A percentile compares a stretch with the other conserved stretches of the same genome.
Conservation (phyloP, 1,140 invertebrate species). For the Globodera ellingtonae region DNA sequence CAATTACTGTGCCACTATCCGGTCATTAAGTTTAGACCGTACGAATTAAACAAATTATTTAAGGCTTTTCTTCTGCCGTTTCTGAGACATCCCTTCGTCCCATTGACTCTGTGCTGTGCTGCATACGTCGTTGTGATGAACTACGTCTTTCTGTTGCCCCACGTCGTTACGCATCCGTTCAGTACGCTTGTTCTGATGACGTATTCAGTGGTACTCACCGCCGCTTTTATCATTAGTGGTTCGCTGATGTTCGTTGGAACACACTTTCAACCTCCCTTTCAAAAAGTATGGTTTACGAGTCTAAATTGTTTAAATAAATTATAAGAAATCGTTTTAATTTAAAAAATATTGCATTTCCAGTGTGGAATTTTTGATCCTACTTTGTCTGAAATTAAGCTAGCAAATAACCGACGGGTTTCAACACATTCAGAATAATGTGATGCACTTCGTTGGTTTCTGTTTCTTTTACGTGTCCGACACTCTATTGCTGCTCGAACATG, state of each 20-base stretch:
- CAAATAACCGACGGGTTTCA: neutral
- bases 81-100: slow-evolving; percentile 22
- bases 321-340: no score
- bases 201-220: slow-evolving; percentile 22
- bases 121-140: slow-evolving; percentile 41
- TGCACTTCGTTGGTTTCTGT: slow-evolving; percentile 37
- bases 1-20: neutral
- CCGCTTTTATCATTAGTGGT: slow-evolving; percentile 27
- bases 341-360: no score
- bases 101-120: slow-evolving; percentile 4
- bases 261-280: slow-evolving; percentile 5
- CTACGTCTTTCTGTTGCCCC: slow-evolving; percentile 32
- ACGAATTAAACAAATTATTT: slow-evolving; percentile 1
- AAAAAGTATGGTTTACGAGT: slow-evolving; percentile 18
- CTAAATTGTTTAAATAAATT: neutral
- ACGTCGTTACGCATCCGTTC: slow-evolving; percentile 32
- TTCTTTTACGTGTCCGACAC: slow-evolving; percentile 45
- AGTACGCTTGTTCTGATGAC: slow-evolving; percentile 31
- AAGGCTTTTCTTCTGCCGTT: slow-evolving; percentile 18
- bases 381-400: neutral
- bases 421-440: slow-evolving; percentile 28
- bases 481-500: slow-evolving; percentile 37
- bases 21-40: neutral
- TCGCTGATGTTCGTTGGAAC: slow-evolving; percentile 33
- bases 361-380: no score